Base-by-base conservation (phyloP, 2,797 vertebrate genomes). In the Garrulus glandarius region DNA sequence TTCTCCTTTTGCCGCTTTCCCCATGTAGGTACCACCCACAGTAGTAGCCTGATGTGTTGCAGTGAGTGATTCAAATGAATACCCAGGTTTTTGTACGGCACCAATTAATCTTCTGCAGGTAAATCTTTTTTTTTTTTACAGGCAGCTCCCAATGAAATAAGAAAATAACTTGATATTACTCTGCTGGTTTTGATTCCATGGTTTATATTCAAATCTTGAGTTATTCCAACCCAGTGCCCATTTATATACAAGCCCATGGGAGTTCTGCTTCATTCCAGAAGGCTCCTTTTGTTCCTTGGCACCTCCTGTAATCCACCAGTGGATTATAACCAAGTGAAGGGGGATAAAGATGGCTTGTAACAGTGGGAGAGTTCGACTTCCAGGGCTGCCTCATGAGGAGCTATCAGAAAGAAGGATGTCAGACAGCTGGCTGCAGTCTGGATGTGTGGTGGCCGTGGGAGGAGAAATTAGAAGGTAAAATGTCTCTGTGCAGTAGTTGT, bases 391-490 rank as follows among this genome's bases (percentile, higher is more conserved):
- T 60, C 72, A 29, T 3, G 50, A 84, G 64, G 53, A 94, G 71
- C 70, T 46, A 34, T 91, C 70, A 61, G 30, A 26, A 78, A 79
- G 83, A 81, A 85, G 63, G 71, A 74, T 91, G 81, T 68, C 59
- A 70, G 80, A 26, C 67, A 90, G 80, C 50, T 91, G 68, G 67
- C 39, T 91, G 90, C 63, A 89, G 80, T 23, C 84, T 83, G 59
- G 10, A 6, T 30, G 34, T 39, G 49, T 8, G 20, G 60, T 57
- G 75, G 81, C 64, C 49, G 10, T 16, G 49, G 74, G n/a, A 81
- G 56, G 77, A 67, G 67, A 44, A 39, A 56, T 52, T 5, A 10
- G 43, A 78, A 93, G 83, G 72, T 64, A 59, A 61, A 92, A 81
- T 23, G 19, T 68, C 69, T 88, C 49, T 53, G 57, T 71, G 43